These are phyloP conservation scores for Aspidiotus rigidus DNA, from an alignment of 2,888 invertebrate genomes.

Conservation along the genomic window DNA sequence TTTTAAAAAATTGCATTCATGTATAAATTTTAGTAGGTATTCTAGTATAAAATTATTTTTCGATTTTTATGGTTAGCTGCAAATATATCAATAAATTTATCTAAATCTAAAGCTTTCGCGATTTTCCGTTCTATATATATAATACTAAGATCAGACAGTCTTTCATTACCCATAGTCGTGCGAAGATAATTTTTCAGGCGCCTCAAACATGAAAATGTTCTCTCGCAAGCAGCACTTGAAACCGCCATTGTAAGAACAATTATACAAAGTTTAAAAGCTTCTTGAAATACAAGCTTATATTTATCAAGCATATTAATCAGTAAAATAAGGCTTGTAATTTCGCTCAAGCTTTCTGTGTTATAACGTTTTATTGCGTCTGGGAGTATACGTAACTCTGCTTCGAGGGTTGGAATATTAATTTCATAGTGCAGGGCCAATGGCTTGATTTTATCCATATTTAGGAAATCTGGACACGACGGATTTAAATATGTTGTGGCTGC, in stretches of 20 bases:
- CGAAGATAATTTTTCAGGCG: constrained; percentile 6
- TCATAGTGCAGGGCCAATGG: constrained; percentile 10
- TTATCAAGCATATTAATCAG: constrained; percentile 13
- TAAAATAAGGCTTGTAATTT: constrained; percentile 9
- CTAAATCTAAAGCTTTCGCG: neutral
- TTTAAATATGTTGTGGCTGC: constrained; percentile 6
- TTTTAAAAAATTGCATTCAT: no score
- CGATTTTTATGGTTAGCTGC: constrained; percentile 15
- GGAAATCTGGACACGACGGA: neutral
- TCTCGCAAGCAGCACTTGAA: constrained; percentile 7
- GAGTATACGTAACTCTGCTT: constrained; percentile 10
- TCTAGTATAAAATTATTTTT: neutral
- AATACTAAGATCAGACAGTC: constrained; percentile 7
- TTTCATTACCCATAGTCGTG: constrained; percentile 11
- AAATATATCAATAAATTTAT: constrained; percentile 8
- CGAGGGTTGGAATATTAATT: neutral
- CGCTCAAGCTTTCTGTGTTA: neutral
- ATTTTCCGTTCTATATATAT: constrained; percentile 5
- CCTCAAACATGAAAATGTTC: constrained; percentile 18
- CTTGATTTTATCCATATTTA: constrained; percentile 3
- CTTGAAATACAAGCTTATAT: constrained; percentile 16
- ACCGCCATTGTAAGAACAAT: constrained; percentile 13
- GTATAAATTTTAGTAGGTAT: neutral
- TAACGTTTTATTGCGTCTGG: neutral
- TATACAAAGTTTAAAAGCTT: constrained; percentile 10